phyloP scores from a whole-genome alignment of 2,113 vertebrate species.

The Cheirogaleus medius region DNA sequence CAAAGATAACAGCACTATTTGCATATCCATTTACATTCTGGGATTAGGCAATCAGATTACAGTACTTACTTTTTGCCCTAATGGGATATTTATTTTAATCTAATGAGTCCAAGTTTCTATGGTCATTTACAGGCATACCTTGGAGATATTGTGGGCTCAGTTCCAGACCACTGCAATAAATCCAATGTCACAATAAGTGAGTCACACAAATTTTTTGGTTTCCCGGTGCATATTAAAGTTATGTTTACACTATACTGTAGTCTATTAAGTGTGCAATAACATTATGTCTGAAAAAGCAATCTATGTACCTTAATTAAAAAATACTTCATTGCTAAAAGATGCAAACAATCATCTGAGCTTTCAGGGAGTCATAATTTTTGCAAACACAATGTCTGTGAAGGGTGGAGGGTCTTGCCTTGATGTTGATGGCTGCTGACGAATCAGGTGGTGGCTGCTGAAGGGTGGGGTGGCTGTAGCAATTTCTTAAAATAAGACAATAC shows the following conservation, averaged over 20 bases:
- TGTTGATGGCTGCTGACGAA: neutral
- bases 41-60: neutral
- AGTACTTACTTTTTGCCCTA: neutral
- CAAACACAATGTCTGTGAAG: neutral
- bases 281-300: neutral
- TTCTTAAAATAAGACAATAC: neutral
- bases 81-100: neutral
- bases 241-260: neutral
- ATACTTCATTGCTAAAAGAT: neutral
- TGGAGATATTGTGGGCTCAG: neutral
- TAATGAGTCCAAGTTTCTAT: neutral
- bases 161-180: neutral
- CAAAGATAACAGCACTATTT: neutral
- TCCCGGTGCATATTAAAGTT: neutral
- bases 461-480: neutral
- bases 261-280: neutral
- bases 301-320: neutral
- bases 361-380: neutral
- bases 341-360: neutral
- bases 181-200: neutral
- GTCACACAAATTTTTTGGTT: neutral
- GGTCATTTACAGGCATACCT: neutral
- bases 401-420: neutral
- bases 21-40: neutral
- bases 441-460: neutral